A percentile compares a stretch with the other conserved stretches of the same genome.
These are phyloP conservation scores for Grapholita molesta DNA, from an alignment of 1,140 invertebrate species.

Conservation along the genomic window DNA sequence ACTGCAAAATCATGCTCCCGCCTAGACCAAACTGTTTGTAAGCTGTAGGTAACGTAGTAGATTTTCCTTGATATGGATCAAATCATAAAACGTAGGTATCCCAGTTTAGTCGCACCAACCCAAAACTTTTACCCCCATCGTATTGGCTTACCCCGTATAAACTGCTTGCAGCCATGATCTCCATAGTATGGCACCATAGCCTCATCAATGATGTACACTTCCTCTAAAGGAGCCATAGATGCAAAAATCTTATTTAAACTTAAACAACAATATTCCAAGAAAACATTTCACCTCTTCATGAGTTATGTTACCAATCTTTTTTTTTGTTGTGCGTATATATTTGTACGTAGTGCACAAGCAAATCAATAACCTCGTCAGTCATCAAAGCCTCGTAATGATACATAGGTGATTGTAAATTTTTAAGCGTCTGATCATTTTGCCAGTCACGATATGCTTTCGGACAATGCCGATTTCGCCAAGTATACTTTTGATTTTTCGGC, in stretches of 20 bases:
- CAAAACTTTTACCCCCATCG: constrained; percentile 39
- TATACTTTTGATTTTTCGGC: no score
- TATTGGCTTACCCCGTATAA: constrained; percentile 42
- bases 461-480: no score
- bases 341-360: no score
- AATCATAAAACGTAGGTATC: constrained; percentile 25
- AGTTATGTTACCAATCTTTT: no score
- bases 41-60: not conserved
- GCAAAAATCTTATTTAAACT: constrained; percentile 29
- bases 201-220: constrained; percentile 35
- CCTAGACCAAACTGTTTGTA: constrained; percentile 18
- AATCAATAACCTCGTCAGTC: no score
- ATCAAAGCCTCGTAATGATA: no score
- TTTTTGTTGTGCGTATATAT: no score
- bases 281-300: no score
- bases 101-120: constrained; percentile 19
- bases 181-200: constrained; percentile 45
- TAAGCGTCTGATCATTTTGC: no score
- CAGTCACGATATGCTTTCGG: no score
- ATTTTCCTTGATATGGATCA: constrained; percentile 28
- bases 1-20: constrained; percentile 5
- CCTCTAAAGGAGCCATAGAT: constrained; percentile 20
- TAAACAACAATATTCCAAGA: no score
- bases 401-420: no score
- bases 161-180: constrained; percentile 42